phyloP scores from a whole-genome alignment of 2,113 vertebrate genomes.

The Bolborhynchus lineola region DNA sequence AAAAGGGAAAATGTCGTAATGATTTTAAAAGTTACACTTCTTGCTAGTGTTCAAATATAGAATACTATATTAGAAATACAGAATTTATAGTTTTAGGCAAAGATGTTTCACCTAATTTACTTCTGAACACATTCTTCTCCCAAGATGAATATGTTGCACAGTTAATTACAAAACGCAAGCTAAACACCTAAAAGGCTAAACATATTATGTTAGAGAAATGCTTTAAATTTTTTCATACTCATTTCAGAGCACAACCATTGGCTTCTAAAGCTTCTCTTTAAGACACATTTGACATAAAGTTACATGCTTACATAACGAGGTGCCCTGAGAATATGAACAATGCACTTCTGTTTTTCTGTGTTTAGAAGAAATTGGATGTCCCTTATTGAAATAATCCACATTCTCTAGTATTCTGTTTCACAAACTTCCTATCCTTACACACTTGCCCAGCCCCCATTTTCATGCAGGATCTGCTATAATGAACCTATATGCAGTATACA shows the following conservation, averaged over 20 bases:
- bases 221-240: not conserved
- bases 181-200: not conserved
- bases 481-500: not conserved
- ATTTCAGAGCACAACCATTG: not conserved
- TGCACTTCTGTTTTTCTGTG: not conserved
- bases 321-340: not conserved
- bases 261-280: not conserved
- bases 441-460: not conserved
- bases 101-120: not conserved
- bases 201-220: not conserved
- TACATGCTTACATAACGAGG: not conserved
- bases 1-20: not conserved
- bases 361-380: not conserved
- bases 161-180: not conserved
- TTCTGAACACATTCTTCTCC: not conserved
- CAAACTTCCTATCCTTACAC: not conserved
- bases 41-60: not conserved
- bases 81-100: not conserved
- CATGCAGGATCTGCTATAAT: fast-evolving
- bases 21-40: not conserved
- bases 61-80: not conserved
- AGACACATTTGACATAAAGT: not conserved
- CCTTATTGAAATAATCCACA: not conserved
- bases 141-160: not conserved
- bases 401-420: not conserved